Evolutionary conservation across 1,140 invertebrate genomes (phyloP), one percentile per base, ranked within the genome.

Genomic region (Thaumetopoea pityocampa): DNA sequence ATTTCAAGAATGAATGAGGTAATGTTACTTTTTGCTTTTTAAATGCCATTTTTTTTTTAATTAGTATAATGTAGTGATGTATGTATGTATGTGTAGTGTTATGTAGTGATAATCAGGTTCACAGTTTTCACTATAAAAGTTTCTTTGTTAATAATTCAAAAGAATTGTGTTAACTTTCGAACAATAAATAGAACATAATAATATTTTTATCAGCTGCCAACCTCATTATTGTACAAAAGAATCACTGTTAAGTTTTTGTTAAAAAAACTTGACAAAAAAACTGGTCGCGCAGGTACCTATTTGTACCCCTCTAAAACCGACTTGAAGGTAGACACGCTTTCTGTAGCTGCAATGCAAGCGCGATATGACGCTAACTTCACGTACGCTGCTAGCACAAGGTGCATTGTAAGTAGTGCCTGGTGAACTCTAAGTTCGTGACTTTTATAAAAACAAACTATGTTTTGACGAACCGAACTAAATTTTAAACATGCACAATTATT

Each of bases 371-470:
- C 20, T 34, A 50, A 42, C 28, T 18, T 17, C 41, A 40, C 33
- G 41, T 44, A 22, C 29, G 38, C n/a, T 24, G 18, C n/a, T n/a
- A n/a, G n/a, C n/a, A n/a, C n/a, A n/a, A n/a, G n/a, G n/a, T n/a
- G n/a, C 41, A 20, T 17, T 5, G 33, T 9, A 22, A 15, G 33
- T 19, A 37, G 36, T 26, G 37, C 20, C 14, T 11, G 14, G 22
- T 43, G 12, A 23, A 20, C 29, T 30, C 41, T 38, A 20, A 10
- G 50, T 60, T 60, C 74, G 70, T 79, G 74, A 63, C 67, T 63
- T 65, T 45, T 41, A 64, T 50, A 33, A 68, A 67, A 79, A 73
- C 68, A 79, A 67, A 61, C 24, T 22, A 26, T 51, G 46, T 79
- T 69, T 76, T 73, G 59, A 76, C 56, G 41, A 34, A 42, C 34